phyloP scores from a whole-genome alignment of 2,888 invertebrate genomes.

The Euplagia quadripunctaria region DNA sequence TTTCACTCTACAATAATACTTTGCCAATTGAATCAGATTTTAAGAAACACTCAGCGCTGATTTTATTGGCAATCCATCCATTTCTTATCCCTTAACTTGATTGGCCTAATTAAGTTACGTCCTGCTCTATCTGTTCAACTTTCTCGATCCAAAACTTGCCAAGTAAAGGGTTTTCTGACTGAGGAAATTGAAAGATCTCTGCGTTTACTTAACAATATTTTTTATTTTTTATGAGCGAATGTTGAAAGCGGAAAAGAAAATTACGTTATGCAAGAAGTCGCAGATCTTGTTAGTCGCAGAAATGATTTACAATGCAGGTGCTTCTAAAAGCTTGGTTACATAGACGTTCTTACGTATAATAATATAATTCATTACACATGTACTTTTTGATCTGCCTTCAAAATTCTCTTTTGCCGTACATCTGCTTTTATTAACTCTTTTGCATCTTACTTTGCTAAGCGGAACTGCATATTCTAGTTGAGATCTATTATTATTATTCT shows the following conservation, averaged over 20 bases:
- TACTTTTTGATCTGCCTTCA: not conserved
- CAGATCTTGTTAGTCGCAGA: not conserved
- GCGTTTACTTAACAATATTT: not conserved
- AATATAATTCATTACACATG: not conserved
- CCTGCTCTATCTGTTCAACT: not conserved
- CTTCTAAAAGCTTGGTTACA: not conserved
- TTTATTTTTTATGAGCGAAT: not conserved
- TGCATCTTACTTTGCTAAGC: no score
- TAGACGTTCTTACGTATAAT: not conserved
- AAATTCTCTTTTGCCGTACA: no score
- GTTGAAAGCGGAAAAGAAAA: not conserved
- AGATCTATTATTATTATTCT: no score
- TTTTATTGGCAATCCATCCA: conserved; percentile 4
- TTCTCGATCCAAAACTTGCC: not conserved
- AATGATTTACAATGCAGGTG: not conserved
- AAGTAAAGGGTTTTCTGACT: not conserved
- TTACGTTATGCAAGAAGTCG: not conserved
- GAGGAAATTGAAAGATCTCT: not conserved
- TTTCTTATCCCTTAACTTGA: not conserved
- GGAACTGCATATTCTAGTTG: no score
- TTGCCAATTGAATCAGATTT: not conserved
- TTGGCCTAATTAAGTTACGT: conserved; percentile 5
- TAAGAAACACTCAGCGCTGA: not conserved
- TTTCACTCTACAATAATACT: not conserved
- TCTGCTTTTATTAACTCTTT: no score